Evolutionary conservation across 1,140 invertebrate genomes (phyloP), one percentile per base, ranked within the genome.

Genomic region (Tetragnatha versicolor): DNA sequence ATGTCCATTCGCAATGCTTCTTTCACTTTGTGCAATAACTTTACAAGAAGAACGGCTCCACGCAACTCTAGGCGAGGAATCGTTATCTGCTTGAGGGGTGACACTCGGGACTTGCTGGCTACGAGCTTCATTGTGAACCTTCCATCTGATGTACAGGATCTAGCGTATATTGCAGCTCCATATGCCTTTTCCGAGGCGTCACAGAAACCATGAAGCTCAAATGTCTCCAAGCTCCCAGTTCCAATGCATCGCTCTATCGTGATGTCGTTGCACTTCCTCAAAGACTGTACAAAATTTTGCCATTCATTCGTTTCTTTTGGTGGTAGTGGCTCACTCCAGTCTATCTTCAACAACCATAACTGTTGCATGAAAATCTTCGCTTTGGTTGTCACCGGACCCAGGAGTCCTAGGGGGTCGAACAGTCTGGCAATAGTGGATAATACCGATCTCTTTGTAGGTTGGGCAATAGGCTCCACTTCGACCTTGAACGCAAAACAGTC

Each of bases 111-210:
- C 33, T 58, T 58, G n/a, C 9, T 58, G 12, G 7, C 20, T 12
- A 58, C 53, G 9, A 7, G 29, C 7, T 39, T 35, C 17, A 2
- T 35, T 63, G 1, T 37, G 4, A 63, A 17, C 7, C 9, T 29
- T 2, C 2, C 31, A 39, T 63, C 25, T n/a, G 3, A 2, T 6
- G 31, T 37, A 5, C 20, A 7, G 12, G 39, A 7, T 69, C 42
- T 47, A 1, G 85, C 14, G 69, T 87, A 88, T 14, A 87, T 51
- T 37, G 82, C 84, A 0, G 84, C 85, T 31, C 84, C 86, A 80
- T 86, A 87, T 17, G 84, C 87, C 0, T 45, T 55, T 58, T 83
- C 81, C 6, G 83, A 85, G 0, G 85, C 84, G 81, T 88, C 86
- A 14, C 61, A 82, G 81, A 87, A 88, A 9, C 84, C 84, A 75